Percentiles rank a stretch among this genome's conserved stretches.
These are phyloP conservation scores for Dicranocentrus wangi DNA, from an alignment of 2,888 invertebrate genomes.

Conservation along the genomic window DNA sequence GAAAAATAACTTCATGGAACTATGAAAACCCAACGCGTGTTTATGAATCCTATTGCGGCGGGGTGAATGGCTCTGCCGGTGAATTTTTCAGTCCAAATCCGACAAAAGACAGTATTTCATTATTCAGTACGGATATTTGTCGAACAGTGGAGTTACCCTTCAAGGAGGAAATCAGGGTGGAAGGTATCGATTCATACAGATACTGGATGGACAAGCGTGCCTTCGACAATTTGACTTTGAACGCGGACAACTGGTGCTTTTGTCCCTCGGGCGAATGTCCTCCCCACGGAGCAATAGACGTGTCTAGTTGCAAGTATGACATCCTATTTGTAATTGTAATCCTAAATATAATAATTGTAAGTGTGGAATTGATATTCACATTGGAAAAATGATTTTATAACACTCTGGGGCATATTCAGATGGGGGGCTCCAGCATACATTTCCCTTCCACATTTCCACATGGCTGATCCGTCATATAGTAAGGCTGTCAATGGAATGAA, in stretches of 20 bases:
- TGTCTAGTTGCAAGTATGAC: constrained; percentile 80
- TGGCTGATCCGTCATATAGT: constrained; percentile 82
- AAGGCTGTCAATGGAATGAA: constrained; percentile 81
- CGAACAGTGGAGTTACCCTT: constrained; percentile 79
- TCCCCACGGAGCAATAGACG: constrained; percentile 81
- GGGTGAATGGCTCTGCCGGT: constrained; percentile 84
- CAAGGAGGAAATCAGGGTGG: constrained; percentile 77
- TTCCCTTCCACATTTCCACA: constrained; percentile 87
- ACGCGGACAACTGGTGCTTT: constrained; percentile 81
- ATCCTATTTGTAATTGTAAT: not conserved
- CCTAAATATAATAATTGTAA: too few relatives aligned
- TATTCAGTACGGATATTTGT: constrained; percentile 87
- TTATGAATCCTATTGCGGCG: constrained; percentile 81
- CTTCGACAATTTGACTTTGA: constrained; percentile 83
- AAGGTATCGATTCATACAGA: constrained; percentile 79
- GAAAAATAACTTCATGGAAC: constrained; percentile 84
- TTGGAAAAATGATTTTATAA: not conserved
- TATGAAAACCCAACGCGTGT: constrained; percentile 78
- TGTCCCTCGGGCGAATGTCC: constrained; percentile 76
- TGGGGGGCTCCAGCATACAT: constrained; percentile 87
- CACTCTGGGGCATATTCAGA: constrained; percentile 73
- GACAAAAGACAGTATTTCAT: constrained; percentile 78
- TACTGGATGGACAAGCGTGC: constrained; percentile 80
- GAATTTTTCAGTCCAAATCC: constrained; percentile 85
- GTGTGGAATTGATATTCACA: not conserved